Evolutionary conservation across 1,140 invertebrate species (phyloP).

Genomic region (Carcinoscorpius rotundicauda): DNA sequence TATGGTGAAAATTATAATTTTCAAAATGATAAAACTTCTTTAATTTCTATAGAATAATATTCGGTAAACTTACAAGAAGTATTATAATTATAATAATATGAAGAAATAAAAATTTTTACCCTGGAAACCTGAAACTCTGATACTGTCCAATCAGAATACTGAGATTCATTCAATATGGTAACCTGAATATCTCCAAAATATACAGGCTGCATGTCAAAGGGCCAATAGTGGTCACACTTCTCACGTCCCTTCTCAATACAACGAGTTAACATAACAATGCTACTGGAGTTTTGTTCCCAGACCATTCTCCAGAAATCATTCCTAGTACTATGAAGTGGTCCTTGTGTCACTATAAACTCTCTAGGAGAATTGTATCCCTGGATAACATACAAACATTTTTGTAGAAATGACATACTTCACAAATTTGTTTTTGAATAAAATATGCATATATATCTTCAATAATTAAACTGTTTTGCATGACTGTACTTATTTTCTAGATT

Average conservation of each 20-base stretch:
- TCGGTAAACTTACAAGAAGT: too few species aligned
- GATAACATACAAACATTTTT: constrained; percentile 18
- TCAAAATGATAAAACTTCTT: constrained; percentile 23
- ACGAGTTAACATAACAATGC: constrained; percentile 93
- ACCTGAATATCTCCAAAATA: constrained; percentile 95
- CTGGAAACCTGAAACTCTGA: constrained; percentile 84
- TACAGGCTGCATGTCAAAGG: constrained; percentile 78
- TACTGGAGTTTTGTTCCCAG: constrained; percentile 88
- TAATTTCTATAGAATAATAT: too few species aligned
- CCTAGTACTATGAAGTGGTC: constrained; percentile 84
- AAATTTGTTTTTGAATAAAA: too few species aligned
- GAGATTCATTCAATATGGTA: constrained; percentile 72
- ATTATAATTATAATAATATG: too few species aligned
- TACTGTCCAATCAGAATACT: constrained; percentile 88
- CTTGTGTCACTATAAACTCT: constrained; percentile 95
- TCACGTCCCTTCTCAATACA: constrained; percentile 82
- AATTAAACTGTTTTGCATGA: too few species aligned
- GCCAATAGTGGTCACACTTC: constrained; percentile 97
- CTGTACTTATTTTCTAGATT: too few species aligned
- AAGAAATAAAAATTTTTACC: constrained; percentile 35
- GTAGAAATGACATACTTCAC: too few species aligned
- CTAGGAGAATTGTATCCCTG: constrained; percentile 81
- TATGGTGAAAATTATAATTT: background rate
- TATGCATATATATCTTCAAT: too few species aligned
- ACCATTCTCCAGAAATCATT: constrained; percentile 99